phyloP scores from a whole-genome alignment of 2,113 vertebrate species.

The Microcebus griseorufus region DNA sequence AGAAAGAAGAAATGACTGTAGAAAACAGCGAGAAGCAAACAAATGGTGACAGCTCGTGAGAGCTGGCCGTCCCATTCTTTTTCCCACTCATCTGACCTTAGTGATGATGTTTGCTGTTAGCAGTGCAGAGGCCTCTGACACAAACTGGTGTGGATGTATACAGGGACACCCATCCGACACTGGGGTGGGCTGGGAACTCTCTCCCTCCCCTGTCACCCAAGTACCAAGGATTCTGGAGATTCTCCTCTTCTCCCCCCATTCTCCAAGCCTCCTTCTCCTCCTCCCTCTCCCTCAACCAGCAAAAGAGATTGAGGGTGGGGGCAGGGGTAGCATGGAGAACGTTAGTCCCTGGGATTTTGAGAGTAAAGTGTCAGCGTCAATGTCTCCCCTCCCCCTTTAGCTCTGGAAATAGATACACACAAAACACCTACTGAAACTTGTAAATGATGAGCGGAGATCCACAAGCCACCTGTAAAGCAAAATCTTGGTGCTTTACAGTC shows the following conservation, averaged over 20 bases:
- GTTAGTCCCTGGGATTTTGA: not conserved
- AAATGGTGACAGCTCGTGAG: not conserved
- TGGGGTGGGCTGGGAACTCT: not conserved
- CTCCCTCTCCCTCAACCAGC: not conserved
- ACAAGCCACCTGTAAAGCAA: conserved; percentile 18
- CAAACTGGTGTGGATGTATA: not conserved
- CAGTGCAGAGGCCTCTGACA: not conserved
- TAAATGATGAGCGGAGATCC: not conserved
- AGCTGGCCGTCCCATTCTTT: not conserved
- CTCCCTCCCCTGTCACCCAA: not conserved
- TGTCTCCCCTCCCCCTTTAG: too few relatives aligned
- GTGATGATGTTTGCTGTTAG: not conserved
- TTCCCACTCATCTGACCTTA: not conserved
- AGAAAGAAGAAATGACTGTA: not conserved
- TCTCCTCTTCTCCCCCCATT: not conserved
- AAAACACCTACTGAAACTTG: conserved; percentile 16
- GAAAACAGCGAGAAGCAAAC: conserved; percentile 16
- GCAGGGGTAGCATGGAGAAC: not conserved
- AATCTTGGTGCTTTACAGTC: not conserved
- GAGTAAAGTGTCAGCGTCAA: not conserved
- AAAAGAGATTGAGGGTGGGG: not conserved
- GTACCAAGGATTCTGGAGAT: not conserved
- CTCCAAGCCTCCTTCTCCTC: not conserved
- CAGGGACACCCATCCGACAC: too few relatives aligned
- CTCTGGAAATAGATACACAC: conserved; percentile 10